Base-by-base conservation (phyloP, 2,888 invertebrate species). In the Cheilosia scutellata region DNA sequence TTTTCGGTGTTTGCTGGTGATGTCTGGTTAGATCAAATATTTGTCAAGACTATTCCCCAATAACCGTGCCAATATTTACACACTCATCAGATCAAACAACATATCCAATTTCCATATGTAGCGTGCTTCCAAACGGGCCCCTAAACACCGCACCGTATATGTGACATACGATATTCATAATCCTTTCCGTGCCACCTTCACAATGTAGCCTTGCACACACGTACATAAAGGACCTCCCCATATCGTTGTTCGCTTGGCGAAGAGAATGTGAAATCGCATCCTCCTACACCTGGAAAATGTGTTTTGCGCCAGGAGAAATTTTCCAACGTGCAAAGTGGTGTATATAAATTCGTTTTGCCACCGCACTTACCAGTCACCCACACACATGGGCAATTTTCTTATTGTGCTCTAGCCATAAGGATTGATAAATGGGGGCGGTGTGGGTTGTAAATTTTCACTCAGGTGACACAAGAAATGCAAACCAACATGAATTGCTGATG, bases 41-140 rank as follows among this genome's bases (percentile, higher is more conserved):
- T 86, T 80, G 86, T 55, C 65, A 55, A 63, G 82, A 82, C 88
- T 88, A 87, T 88, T 88, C 87, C 88, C 87, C 88, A 88, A 88
- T 88, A 88, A 82, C 87, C 80, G 80, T 78, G 87, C 80, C 87
- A 88, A 88, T 88, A 88, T 88, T 88, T 87, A 84, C 88, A 78
- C 68, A 87, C 84, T 88, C 84, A 80, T 88, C 84, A 87, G 82
- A 88, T 88, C 88, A 88, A 88, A 88, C 88, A 88, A 87, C 87
- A 84, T 84, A 88, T 88, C 88, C 88, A 88, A 88, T 88, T 88
- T 88, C 82, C 88, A 87, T 88, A 87, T 80, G 71, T 70, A 79
- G 66, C 72, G 66, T 87, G 76, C 71, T 58, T 71, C 53, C 66
- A 55, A 66, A 76, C 72, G 44, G 44, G 25, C 49, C 49, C 66